Evolutionary conservation across 2,797 vertebrate genomes (phyloP).

Genomic region (Sebastes wilsoni): DNA sequence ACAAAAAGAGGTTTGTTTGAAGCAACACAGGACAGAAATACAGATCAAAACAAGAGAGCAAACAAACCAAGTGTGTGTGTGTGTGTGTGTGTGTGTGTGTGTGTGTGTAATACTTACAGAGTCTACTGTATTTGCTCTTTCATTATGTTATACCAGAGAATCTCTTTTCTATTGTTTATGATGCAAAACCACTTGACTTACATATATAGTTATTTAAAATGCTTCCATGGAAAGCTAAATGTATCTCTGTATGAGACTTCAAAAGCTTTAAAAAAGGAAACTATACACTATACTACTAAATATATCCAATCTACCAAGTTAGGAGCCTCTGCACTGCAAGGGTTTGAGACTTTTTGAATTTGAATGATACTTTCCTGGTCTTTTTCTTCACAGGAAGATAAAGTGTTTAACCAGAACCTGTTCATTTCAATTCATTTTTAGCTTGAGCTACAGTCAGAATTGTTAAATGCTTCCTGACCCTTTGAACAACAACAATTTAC

Average conservation of each 20-base stretch:
- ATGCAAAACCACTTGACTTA: conserved; percentile 4
- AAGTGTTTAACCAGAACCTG: neutral
- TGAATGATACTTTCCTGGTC: neutral
- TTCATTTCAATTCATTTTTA: neutral
- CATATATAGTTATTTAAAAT: neutral
- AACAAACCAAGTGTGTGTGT: neutral
- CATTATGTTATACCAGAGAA: neutral
- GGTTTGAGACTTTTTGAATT: neutral
- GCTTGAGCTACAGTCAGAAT: neutral
- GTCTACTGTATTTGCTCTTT: neutral
- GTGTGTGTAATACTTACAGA: neutral
- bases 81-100: neutral
- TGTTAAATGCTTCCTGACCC: neutral
- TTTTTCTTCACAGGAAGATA: neutral
- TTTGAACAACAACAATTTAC: neutral
- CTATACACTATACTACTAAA: neutral
- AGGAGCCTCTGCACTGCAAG: neutral
- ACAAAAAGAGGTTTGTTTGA: neutral
- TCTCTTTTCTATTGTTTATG: neutral
- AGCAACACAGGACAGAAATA: neutral
- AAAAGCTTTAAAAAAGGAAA: conserved; percentile 5
- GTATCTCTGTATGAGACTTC: neutral
- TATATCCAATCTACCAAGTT: neutral
- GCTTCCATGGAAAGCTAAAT: neutral
- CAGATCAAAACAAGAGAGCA: neutral